Base-by-base conservation (phyloP, 2,888 invertebrate species). In the Tetropium fuscum region DNA sequence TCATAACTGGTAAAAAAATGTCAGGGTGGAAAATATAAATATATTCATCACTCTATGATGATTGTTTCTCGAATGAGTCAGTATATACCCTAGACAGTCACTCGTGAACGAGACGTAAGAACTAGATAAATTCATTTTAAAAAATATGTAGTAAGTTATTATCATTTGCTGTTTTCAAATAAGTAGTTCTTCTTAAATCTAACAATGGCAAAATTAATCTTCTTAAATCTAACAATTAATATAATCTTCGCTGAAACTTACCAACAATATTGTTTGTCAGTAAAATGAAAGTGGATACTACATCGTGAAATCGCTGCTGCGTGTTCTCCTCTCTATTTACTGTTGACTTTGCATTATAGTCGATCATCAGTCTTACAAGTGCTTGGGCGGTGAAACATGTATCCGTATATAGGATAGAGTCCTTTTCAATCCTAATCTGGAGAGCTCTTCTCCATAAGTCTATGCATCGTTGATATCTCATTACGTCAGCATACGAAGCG, bases 361-460 rank as follows among this genome's bases (percentile, higher is more conserved):
- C 91, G 70, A 94, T 85, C 88, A 94, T 91, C 61, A 95, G 86
- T 70, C 93, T 87, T 60, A 95, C 92, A 49, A 96, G 84, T 15
- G 95, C 94, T 83, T 94, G 91, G 58, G 93, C 92, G 51, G 93
- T 90, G 81, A 93, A 94, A 78, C 92, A 90, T 40, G 95, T 92
- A 82, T 95, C 95, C 60, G 89, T 87, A 79, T 86, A 86, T 59
- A 90, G 83, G 79, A 92, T 87, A 48, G 94, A 89, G 83, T 93
- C 92, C 78, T 90, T 90, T 73, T 87, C 86, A 10, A 94, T 88
- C 66, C 95, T 87, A 63, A 95, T 87, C 79, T 92, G 88, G 54
- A 95, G 84, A 49, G 93, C 91, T 81, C 94, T 88, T 60, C 87
- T 85, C 96, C 96, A 97, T 54, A 96, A 84, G 80, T 94, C 93